phyloP scores from a whole-genome alignment of 2,797 vertebrate genomes.

The Paratrypauchen microcephalus region DNA sequence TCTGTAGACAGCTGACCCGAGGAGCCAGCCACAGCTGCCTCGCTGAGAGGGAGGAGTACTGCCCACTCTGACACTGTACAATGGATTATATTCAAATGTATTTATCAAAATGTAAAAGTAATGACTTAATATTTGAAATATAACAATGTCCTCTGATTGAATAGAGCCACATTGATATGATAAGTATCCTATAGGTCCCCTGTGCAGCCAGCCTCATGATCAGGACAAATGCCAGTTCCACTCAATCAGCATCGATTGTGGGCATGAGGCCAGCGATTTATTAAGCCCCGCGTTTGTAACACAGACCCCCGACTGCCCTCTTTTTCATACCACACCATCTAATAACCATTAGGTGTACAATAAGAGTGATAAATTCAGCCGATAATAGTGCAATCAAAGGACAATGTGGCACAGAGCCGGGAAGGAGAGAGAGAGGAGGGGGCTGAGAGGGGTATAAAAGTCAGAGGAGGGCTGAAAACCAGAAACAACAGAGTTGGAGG shows the following conservation, averaged over 20 bases:
- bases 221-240: conserved; percentile 30
- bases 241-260: conserved; percentile 30
- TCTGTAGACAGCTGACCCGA: not conserved
- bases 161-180: not conserved
- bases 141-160: conserved; percentile 12
- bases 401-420: conserved; percentile 34
- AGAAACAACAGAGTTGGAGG: conserved; percentile 44
- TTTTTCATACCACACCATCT: conserved; percentile 28
- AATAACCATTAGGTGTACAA: conserved; percentile 33
- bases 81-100: not conserved
- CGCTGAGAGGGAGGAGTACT: not conserved
- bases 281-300: conserved; percentile 32
- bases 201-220: conserved; percentile 9
- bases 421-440: conserved; percentile 44
- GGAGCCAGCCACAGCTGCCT: not conserved
- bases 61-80: not conserved
- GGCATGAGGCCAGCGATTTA: conserved; percentile 3
- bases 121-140: conserved; percentile 3
- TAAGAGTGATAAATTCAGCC: conserved; percentile 35
- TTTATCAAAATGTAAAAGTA: conserved; percentile 4
- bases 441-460: conserved; percentile 55
- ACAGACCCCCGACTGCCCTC: conserved; percentile 13
- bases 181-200: not conserved
- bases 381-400: conserved; percentile 43
- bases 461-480: conserved; percentile 40